Percentiles rank a stretch among this genome's conserved stretches.
Conservation (phyloP, 2,113 vertebrate genomes). For the Protomyctophum bolini region DNA sequence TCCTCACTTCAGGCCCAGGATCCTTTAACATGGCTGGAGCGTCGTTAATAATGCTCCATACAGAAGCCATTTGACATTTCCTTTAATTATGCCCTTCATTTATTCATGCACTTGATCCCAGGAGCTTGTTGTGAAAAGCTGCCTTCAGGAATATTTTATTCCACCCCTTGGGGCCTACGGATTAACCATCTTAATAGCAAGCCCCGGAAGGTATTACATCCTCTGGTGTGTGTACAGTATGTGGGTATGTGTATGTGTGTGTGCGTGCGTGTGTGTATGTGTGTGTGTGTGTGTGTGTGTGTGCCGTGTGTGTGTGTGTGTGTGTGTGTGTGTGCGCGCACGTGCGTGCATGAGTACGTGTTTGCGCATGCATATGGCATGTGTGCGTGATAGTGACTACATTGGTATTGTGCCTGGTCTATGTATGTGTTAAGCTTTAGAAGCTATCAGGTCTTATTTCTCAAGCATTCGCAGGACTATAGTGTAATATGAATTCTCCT, state of each 20-base stretch:
- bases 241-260: slow-evolving; percentile 13
- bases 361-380: not conserved
- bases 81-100: slow-evolving; percentile 83
- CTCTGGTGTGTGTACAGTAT: slow-evolving; percentile 27
- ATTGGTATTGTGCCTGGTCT: slow-evolving; percentile 45
- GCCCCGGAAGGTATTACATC: slow-evolving; percentile 70
- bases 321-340: slow-evolving; percentile 17
- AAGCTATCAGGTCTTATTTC: slow-evolving; percentile 71
- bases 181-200: slow-evolving; percentile 78
- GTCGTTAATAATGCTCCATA: slow-evolving; percentile 76
- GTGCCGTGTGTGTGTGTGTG: slow-evolving; percentile 25
- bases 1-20: slow-evolving; percentile 59
- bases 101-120: slow-evolving; percentile 81
- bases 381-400: slow-evolving; percentile 15
- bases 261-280: slow-evolving; percentile 24
- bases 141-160: slow-evolving; percentile 76
- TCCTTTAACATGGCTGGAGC: slow-evolving; percentile 63
- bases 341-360: slow-evolving; percentile 3
- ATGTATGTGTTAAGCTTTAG: slow-evolving; percentile 58
- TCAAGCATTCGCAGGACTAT: slow-evolving; percentile 52
- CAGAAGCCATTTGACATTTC: slow-evolving; percentile 77
- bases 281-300: slow-evolving; percentile 10
- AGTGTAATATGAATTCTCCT: slow-evolving; percentile 42
- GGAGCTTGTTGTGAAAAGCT: slow-evolving; percentile 79
- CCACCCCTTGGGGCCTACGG: slow-evolving; percentile 64